Evolutionary conservation across 2,797 vertebrate species (phyloP).

Genomic region (Poeciliopsis gracilis): DNA sequence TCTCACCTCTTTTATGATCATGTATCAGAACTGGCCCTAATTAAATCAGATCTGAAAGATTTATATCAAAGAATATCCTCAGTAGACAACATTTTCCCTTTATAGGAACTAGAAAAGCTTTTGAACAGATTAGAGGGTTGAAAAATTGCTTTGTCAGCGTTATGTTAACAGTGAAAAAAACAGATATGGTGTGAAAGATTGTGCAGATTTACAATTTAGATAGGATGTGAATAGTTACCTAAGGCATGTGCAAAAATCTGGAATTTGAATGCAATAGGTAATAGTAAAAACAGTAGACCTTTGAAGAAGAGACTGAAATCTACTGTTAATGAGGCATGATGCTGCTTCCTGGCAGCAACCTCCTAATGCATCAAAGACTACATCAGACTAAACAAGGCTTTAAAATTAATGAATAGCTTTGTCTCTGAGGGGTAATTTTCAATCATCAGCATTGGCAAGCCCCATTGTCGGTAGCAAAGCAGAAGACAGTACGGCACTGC

Average conservation of each 20-base stretch:
- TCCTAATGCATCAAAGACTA: constrained; percentile 80
- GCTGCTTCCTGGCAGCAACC: constrained; percentile 77
- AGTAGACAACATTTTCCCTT: constrained; percentile 28
- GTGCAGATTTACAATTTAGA: constrained; percentile 53
- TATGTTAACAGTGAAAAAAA: constrained; percentile 32
- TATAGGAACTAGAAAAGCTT: constrained; percentile 45
- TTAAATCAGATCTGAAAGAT: constrained; percentile 63
- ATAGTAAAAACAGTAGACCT: constrained; percentile 62
- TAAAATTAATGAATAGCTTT: constrained; percentile 85
- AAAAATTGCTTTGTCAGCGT: constrained; percentile 55
- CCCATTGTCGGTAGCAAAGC: constrained; percentile 72
- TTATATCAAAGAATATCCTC: constrained; percentile 56
- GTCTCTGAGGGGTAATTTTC: constrained; percentile 82
- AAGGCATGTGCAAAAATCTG: constrained; percentile 23
- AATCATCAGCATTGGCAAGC: constrained; percentile 80
- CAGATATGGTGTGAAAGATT: constrained; percentile 17
- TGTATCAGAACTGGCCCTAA: constrained; percentile 51
- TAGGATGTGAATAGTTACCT: constrained; percentile 28
- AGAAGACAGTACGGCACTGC: constrained; percentile 62
- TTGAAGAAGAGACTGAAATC: constrained; percentile 69
- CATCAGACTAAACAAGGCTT: constrained; percentile 85
- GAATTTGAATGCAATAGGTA: constrained; percentile 47
- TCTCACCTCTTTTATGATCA: constrained; percentile 55
- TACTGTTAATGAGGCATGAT: constrained; percentile 81
- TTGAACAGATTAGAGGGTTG: constrained; percentile 36